A percentile compares a stretch with the other conserved stretches of the same genome.
These are phyloP conservation scores for Drosophila niveifrons DNA, from an alignment of 2,888 invertebrate genomes.

Conservation along the genomic window DNA sequence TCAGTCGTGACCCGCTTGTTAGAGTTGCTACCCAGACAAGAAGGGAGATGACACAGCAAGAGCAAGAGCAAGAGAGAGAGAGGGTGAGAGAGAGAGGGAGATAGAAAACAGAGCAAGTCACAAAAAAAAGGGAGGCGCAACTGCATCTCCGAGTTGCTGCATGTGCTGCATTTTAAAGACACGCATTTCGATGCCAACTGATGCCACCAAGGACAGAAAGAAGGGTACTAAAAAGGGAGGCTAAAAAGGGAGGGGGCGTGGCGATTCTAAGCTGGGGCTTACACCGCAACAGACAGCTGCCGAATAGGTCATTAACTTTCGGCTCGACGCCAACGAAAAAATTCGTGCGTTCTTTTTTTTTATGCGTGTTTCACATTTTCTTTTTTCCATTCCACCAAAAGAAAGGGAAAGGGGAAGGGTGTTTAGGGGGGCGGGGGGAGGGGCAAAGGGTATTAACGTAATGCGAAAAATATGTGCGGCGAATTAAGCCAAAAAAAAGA, in stretches of 20 bases:
- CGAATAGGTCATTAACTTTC: conserved; percentile 49
- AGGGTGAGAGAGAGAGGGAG: neutral
- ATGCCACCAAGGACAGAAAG: conserved; percentile 1
- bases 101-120: neutral
- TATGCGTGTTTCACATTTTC: conserved; percentile 8
- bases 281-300: conserved; percentile 15
- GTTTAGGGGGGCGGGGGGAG: neutral
- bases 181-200: conserved; percentile 43
- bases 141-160: conserved; percentile 39
- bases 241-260: neutral
- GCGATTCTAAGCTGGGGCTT: neutral
- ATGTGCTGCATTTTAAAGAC: conserved; percentile 55
- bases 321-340: conserved; percentile 24
- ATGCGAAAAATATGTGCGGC: neutral
- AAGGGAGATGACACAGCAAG: neutral
- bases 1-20: conserved; percentile 51
- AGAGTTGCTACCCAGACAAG: conserved; percentile 9
- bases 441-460: neutral
- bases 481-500: too few species aligned
- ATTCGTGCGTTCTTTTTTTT: neutral
- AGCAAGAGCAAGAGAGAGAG: neutral
- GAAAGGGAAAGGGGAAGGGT: too few species aligned
- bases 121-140: neutral
- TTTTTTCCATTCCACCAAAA: neutral
- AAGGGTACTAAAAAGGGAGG: neutral